These are phyloP conservation scores for Gila robusta DNA, from an alignment of 2,797 vertebrate genomes.

Conservation along the genomic window DNA sequence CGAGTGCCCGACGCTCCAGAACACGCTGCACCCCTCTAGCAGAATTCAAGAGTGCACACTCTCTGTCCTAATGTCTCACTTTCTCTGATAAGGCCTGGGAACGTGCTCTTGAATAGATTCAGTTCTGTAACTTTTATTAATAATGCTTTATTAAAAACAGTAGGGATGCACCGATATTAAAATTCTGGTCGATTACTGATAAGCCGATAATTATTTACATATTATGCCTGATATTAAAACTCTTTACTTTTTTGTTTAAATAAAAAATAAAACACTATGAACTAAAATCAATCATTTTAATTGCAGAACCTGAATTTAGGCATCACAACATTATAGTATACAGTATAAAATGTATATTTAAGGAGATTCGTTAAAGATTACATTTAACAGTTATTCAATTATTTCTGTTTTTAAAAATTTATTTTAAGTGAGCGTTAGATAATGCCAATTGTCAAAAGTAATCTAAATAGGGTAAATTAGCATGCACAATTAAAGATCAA, in stretches of 20 bases:
- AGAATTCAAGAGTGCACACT: not conserved
- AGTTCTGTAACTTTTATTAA: slow-evolving; percentile 13
- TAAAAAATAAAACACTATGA: not conserved
- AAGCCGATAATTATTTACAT: not conserved
- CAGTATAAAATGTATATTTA: not conserved
- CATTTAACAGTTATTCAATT: not conserved
- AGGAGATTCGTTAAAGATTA: not conserved
- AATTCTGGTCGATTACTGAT: not conserved
- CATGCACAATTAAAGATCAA: not conserved
- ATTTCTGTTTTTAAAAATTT: not conserved
- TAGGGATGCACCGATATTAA: not conserved
- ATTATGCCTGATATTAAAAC: not conserved
- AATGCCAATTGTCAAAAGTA: not conserved
- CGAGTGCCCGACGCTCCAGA: slow-evolving; percentile 58
- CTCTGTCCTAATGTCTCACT: not conserved
- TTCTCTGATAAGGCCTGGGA: not conserved
- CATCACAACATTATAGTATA: not conserved
- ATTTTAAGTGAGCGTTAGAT: not conserved
- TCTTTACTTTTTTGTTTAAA: not conserved
- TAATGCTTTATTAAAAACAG: not conserved
- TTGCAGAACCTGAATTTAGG: not conserved
- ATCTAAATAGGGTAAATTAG: not conserved
- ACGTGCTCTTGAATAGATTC: not conserved
- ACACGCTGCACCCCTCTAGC: slow-evolving; percentile 11
- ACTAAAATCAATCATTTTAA: not conserved